Evolutionary conservation across 2,888 invertebrate genomes (phyloP).

Genomic region (Strigamia transsilvanica): DNA sequence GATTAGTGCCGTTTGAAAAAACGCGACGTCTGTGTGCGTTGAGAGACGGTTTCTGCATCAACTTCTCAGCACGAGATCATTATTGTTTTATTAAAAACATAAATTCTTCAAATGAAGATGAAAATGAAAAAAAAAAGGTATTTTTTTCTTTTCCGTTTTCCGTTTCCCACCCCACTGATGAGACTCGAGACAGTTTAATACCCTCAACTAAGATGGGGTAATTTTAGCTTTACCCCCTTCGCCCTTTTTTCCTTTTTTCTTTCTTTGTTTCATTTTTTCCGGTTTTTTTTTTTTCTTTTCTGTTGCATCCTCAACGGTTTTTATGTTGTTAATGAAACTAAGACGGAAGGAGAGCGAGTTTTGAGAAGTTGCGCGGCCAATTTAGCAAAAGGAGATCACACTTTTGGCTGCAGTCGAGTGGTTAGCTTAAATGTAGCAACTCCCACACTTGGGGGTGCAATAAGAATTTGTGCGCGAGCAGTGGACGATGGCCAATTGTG

Average conservation of each 20-base stretch:
- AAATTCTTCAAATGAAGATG: constrained; percentile 36
- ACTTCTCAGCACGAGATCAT: constrained; percentile 24
- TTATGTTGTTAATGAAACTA: constrained; percentile 26
- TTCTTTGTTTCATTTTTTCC: not conserved
- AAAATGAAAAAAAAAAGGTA: not conserved
- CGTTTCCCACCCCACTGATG: not conserved
- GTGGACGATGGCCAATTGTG: constrained; percentile 49
- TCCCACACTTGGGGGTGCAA: constrained; percentile 23
- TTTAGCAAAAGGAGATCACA: constrained; percentile 6
- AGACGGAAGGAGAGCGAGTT: not conserved
- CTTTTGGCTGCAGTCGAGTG: not conserved
- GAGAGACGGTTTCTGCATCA: constrained; percentile 2
- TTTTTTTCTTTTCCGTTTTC: not conserved
- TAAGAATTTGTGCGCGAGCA: constrained; percentile 26
- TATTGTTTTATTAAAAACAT: constrained; percentile 49
- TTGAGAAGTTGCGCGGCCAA: not conserved
- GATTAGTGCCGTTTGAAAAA: not conserved
- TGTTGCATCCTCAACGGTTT: not conserved
- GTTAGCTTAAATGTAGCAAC: constrained; percentile 33
- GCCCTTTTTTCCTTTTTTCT: not conserved
- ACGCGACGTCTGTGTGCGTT: not conserved
- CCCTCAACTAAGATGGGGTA: constrained; percentile 17
- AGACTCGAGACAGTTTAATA: constrained; percentile 22
- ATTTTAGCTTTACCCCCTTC: not conserved
- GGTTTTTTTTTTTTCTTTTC: not conserved